Evolutionary conservation across 1,140 invertebrate species (phyloP).

Genomic region (Marisa cornuarietis): DNA sequence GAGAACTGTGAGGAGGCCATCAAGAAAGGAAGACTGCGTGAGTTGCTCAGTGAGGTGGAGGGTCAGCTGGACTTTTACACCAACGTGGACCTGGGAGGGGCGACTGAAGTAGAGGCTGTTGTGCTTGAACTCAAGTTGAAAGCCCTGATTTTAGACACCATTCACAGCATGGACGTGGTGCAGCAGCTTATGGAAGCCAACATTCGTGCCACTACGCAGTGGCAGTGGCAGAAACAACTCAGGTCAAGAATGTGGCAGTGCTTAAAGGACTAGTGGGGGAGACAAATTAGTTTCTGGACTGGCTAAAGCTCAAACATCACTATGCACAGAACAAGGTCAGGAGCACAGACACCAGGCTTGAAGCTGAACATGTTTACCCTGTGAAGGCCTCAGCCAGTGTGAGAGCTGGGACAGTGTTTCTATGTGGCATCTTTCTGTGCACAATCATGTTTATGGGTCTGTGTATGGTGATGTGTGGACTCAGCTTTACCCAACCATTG

Average conservation of each 20-base stretch:
- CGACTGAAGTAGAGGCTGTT: slow-evolving; percentile 41
- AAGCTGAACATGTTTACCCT: too few relatives aligned
- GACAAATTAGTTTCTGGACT: neutral
- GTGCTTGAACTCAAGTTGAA: slow-evolving; percentile 71
- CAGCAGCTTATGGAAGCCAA: slow-evolving; percentile 78
- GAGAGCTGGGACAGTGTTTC: too few relatives aligned
- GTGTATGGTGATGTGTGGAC: too few relatives aligned
- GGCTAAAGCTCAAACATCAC: too few relatives aligned
- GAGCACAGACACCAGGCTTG: too few relatives aligned
- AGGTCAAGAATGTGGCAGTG: slow-evolving; percentile 69
- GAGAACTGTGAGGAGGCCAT: slow-evolving; percentile 85
- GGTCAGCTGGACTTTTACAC: slow-evolving; percentile 76
- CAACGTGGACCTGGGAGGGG: slow-evolving; percentile 66
- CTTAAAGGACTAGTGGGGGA: neutral
- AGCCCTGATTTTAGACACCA: slow-evolving; percentile 90
- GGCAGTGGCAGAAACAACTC: slow-evolving; percentile 97
- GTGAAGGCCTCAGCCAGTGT: too few relatives aligned
- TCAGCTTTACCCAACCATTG: too few relatives aligned
- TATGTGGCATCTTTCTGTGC: too few relatives aligned
- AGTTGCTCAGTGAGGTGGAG: slow-evolving; percentile 67
- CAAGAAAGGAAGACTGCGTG: slow-evolving; percentile 71
- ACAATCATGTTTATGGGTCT: too few relatives aligned
- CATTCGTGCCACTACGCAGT: slow-evolving; percentile 76
- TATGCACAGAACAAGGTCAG: too few relatives aligned
- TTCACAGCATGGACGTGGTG: slow-evolving; percentile 88